Percentiles rank a stretch among this genome's conserved stretches.
Evolutionary conservation across 92 coral and sea anemone species (phyloP).

Genomic region (Porites cylindrica): DNA sequence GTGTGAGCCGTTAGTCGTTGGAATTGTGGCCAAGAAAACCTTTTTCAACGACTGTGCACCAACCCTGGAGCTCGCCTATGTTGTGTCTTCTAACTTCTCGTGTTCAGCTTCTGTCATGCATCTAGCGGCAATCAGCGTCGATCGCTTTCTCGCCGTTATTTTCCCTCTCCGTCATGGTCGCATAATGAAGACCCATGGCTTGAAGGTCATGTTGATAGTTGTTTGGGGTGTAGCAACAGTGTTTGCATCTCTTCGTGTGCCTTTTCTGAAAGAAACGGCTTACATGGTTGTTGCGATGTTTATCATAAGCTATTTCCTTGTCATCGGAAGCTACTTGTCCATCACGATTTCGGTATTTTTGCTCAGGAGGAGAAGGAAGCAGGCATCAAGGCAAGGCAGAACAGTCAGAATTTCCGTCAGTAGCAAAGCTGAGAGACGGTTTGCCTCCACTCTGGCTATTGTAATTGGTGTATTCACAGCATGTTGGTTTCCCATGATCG

Average conservation of each 20-base stretch:
- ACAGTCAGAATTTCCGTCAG: not conserved
- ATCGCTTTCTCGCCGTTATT: slow-evolving; percentile 51
- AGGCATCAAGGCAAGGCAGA: not conserved
- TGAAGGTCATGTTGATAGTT: slow-evolving; percentile 34
- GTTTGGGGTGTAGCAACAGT: slow-evolving; percentile 30
- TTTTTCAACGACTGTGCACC: slow-evolving; percentile 30
- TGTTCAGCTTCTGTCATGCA: slow-evolving; percentile 41
- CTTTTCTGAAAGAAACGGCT: slow-evolving; percentile 10
- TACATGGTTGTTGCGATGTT: slow-evolving; percentile 2
- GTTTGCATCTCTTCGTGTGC: slow-evolving; percentile 34
- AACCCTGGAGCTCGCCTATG: slow-evolving; percentile 44
- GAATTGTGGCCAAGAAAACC: slow-evolving; percentile 41
- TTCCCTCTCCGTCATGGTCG: slow-evolving; percentile 41
- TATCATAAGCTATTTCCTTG: slow-evolving; percentile 10
- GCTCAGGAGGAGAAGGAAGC: slow-evolving; percentile 15
- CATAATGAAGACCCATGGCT: slow-evolving; percentile 37
- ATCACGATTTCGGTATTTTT: slow-evolving; percentile 22
- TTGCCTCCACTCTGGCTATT: slow-evolving; percentile 57
- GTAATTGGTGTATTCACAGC: slow-evolving; percentile 45
- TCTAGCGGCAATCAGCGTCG: slow-evolving; percentile 50
- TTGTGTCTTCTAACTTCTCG: slow-evolving; percentile 37
- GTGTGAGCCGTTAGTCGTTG: slow-evolving; percentile 49
- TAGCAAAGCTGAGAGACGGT: slow-evolving; percentile 47
- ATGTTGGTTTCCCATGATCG: slow-evolving; percentile 56
- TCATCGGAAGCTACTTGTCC: slow-evolving; percentile 32